Percentiles rank a stretch among this genome's conserved stretches.
These are phyloP conservation scores for Odontothrips loti DNA, from an alignment of 2,888 invertebrate genomes.

Conservation along the genomic window DNA sequence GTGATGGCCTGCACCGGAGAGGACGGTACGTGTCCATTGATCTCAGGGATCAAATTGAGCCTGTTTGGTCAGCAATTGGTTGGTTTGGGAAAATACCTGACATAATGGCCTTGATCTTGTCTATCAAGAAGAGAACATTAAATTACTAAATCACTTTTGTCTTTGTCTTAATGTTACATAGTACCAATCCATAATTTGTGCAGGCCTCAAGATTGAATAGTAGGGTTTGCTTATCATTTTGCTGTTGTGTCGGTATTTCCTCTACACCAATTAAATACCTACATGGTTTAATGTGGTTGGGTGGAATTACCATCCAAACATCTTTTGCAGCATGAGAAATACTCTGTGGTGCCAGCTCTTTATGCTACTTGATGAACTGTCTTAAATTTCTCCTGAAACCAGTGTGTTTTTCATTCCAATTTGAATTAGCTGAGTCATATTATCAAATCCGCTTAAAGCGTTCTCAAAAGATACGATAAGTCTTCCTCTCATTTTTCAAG, in stretches of 20 bases:
- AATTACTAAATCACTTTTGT: neutral
- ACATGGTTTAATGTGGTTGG: neutral
- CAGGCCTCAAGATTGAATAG: neutral
- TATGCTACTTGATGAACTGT: conserved; percentile 34
- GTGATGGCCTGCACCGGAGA: conserved; percentile 92
- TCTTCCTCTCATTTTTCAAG: neutral
- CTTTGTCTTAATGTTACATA: neutral
- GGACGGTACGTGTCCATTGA: conserved; percentile 85
- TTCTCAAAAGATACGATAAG: neutral
- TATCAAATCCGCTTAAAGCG: neutral
- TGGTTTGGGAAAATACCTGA: neutral
- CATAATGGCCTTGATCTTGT: neutral
- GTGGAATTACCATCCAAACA: conserved; percentile 1
- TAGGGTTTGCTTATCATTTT: neutral
- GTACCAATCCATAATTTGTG: too few relatives aligned
- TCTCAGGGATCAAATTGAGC: neutral
- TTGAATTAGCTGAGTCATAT: neutral
- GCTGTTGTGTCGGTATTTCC: neutral
- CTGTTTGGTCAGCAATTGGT: neutral
- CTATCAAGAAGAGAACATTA: neutral
- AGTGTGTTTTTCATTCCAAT: neutral
- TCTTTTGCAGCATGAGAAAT: conserved; percentile 36
- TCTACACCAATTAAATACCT: neutral
- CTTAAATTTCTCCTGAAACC: conserved; percentile 33
- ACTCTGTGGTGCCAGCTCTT: conserved; percentile 31